phyloP scores from a whole-genome alignment of 92 coral and sea anemone species.

The Phymanthus crucifer region DNA sequence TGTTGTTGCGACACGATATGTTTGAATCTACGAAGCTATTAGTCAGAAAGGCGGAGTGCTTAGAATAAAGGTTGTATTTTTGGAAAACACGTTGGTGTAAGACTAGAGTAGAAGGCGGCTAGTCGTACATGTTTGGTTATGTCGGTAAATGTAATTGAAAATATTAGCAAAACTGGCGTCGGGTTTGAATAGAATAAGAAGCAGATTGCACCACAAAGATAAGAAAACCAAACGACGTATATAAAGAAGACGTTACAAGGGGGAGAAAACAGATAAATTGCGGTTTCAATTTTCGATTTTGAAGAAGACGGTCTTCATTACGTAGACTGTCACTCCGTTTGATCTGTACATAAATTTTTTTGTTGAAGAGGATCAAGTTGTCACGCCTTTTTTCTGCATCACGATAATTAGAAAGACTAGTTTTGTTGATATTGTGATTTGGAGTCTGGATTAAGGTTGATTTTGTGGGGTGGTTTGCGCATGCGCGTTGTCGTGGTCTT shows the following conservation, averaged over 20 bases:
- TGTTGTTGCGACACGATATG: background rate
- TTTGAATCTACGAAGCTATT: background rate
- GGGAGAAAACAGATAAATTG: background rate
- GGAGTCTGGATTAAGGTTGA: background rate
- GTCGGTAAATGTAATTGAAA: background rate
- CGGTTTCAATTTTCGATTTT: background rate
- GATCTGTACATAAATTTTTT: background rate
- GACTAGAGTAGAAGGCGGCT: background rate
- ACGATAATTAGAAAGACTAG: background rate
- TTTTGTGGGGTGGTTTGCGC: background rate
- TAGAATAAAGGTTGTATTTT: background rate
- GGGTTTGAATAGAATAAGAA: background rate
- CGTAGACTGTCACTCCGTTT: background rate
- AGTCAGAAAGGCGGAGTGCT: background rate
- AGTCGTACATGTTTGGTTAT: background rate
- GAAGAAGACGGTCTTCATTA: background rate
- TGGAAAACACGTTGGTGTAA: background rate
- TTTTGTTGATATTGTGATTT: background rate
- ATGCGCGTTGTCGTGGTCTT: background rate
- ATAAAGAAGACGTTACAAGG: background rate
- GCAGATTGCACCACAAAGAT: background rate
- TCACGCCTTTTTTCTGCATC: background rate
- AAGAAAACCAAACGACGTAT: background rate
- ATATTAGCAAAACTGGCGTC: constrained; percentile 1
- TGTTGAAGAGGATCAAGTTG: background rate